Conservation (phyloP, 2,113 vertebrate genomes). For the Nothobranchius kuhntae region DNA sequence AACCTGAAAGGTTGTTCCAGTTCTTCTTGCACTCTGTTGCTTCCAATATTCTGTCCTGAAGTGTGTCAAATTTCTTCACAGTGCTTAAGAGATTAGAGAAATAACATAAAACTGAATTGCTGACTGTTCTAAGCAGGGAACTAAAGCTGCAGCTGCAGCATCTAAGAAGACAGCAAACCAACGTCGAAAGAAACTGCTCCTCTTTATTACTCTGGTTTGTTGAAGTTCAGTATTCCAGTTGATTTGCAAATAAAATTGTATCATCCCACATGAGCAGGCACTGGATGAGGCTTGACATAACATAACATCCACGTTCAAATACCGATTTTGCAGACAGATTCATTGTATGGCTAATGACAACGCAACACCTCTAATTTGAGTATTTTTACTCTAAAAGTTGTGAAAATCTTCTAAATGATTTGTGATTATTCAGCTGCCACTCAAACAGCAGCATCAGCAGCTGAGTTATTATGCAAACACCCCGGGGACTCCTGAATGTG, state of each 20-base stretch:
- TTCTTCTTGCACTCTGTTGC: neutral
- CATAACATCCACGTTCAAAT: too few species aligned
- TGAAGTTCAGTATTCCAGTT: neutral
- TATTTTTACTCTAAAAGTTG: neutral
- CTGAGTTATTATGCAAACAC: neutral
- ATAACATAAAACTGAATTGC: neutral
- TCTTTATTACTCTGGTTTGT: neutral
- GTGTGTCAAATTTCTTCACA: neutral
- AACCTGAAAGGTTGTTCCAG: too few species aligned
- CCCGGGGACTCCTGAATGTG: neutral
- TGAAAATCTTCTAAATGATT: neutral
- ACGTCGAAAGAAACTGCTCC: neutral
- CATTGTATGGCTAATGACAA: too few species aligned
- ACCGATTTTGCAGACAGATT: too few species aligned
- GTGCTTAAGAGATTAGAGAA: neutral
- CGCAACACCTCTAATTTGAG: neutral
- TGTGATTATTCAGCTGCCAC: neutral
- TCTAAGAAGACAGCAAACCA: neutral
- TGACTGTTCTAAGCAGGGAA: neutral
- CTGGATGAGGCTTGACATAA: too few species aligned
- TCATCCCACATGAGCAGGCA: too few species aligned
- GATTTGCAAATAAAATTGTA: neutral
- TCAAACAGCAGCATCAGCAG: neutral
- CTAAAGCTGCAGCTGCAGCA: neutral
- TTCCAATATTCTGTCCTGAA: neutral